phyloP scores from a whole-genome alignment of 2,888 invertebrate genomes.

The Hypercompe scribonia region DNA sequence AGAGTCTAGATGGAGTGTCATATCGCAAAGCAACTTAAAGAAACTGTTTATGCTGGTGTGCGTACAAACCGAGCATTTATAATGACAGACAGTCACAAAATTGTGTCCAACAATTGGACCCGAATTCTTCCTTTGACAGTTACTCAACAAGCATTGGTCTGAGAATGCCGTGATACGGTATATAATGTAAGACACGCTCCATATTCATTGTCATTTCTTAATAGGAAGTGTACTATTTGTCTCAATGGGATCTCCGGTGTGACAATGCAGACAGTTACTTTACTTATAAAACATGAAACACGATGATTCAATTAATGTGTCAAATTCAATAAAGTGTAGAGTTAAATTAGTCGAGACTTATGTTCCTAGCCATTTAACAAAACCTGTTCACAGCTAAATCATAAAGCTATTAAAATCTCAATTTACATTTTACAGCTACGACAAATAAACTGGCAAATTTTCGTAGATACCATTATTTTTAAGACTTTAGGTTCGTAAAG shows the following conservation, averaged over 20 bases:
- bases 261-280: background rate
- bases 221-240: background rate
- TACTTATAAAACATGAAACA: background rate
- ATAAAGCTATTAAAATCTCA: slow-evolving; percentile 7
- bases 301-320: background rate
- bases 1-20: background rate
- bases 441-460: slow-evolving; percentile 32
- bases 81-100: background rate
- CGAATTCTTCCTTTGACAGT: background rate
- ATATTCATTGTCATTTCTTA: background rate
- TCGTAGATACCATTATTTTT: slow-evolving; percentile 22
- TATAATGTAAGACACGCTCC: background rate
- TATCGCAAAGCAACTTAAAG: background rate
- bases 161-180: background rate
- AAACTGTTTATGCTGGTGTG: too few relatives aligned
- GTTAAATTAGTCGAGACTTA: background rate
- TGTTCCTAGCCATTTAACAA: background rate
- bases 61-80: background rate
- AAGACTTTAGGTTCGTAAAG: slow-evolving; percentile 34
- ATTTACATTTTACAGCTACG: slow-evolving; percentile 31
- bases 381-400: slow-evolving; percentile 5
- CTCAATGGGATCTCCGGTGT: background rate
- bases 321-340: background rate
- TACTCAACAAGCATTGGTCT: background rate
- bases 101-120: background rate